A percentile compares a stretch with the other conserved stretches of the same genome.
phyloP scores from a whole-genome alignment of 2,113 vertebrate species.

The Delphinapterus leucas region DNA sequence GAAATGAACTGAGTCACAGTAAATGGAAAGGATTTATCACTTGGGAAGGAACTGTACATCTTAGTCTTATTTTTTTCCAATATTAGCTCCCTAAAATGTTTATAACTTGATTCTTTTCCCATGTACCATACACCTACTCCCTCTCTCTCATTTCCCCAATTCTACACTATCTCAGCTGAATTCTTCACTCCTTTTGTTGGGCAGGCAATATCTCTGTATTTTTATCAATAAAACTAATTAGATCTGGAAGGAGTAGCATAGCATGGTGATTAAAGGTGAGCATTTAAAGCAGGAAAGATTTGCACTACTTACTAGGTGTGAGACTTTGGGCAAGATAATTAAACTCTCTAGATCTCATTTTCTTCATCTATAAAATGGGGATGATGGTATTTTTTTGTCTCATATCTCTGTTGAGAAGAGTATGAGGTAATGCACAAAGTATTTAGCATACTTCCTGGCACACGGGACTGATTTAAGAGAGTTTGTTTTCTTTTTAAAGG shows the following conservation, averaged over 20 bases:
- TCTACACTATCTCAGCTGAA: not conserved
- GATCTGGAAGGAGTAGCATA: not conserved
- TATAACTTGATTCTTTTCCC: not conserved
- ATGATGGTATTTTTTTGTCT: not conserved
- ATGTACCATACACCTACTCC: not conserved
- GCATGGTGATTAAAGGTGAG: not conserved
- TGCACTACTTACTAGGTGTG: not conserved
- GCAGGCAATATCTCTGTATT: not conserved
- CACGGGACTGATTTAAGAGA: not conserved
- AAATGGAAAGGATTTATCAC: conserved; percentile 38
- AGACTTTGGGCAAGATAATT: not conserved
- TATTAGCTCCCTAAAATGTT: not conserved
- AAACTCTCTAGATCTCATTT: not conserved
- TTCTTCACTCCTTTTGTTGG: not conserved
- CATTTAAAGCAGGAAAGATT: conserved; percentile 27
- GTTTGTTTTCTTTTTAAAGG: not conserved
- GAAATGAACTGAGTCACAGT: conserved; percentile 26
- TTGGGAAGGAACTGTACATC: not conserved
- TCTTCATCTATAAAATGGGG: not conserved
- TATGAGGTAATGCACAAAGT: not conserved
- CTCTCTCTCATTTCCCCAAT: not conserved
- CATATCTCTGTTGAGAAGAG: not conserved
- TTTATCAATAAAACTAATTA: conserved; percentile 36
- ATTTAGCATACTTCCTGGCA: not conserved
- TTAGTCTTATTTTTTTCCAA: not conserved